Evolutionary conservation across 2,888 invertebrate genomes (phyloP).

Genomic region (Plusia festucae): DNA sequence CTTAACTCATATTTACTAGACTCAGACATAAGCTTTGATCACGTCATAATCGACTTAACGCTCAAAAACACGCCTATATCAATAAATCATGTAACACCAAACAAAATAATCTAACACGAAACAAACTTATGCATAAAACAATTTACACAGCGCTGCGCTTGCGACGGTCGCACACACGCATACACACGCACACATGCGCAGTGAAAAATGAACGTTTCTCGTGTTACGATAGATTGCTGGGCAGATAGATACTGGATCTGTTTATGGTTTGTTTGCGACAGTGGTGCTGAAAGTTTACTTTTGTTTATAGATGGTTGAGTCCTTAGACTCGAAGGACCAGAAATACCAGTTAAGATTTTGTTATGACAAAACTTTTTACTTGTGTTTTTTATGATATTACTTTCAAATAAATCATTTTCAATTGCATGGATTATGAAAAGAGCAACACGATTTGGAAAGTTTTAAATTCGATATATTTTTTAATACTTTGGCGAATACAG

Average conservation of each 20-base stretch:
- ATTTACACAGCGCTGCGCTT: constrained; percentile 48
- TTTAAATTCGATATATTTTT: too few relatives aligned
- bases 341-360: too few relatives aligned
- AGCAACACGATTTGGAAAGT: too few relatives aligned
- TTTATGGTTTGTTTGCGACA: constrained; percentile 63
- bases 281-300: constrained; percentile 57
- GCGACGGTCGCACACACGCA: constrained; percentile 38
- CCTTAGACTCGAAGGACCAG: neutral
- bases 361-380: too few relatives aligned
- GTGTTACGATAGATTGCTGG: constrained; percentile 69
- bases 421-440: too few relatives aligned
- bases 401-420: too few relatives aligned
- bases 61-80: constrained; percentile 14
- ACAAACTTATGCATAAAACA: constrained; percentile 46
- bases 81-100: constrained; percentile 29
- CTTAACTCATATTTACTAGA: neutral
- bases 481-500: too few relatives aligned
- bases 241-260: constrained; percentile 62
- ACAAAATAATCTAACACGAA: constrained; percentile 31
- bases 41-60: constrained; percentile 9
- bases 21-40: neutral
- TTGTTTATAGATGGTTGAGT: neutral
- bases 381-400: too few relatives aligned
- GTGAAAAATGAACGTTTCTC: constrained; percentile 67
- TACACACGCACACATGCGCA: constrained; percentile 36